Base-by-base conservation (phyloP, 2,888 invertebrate genomes). In the Phrixothrix hirtus region DNA sequence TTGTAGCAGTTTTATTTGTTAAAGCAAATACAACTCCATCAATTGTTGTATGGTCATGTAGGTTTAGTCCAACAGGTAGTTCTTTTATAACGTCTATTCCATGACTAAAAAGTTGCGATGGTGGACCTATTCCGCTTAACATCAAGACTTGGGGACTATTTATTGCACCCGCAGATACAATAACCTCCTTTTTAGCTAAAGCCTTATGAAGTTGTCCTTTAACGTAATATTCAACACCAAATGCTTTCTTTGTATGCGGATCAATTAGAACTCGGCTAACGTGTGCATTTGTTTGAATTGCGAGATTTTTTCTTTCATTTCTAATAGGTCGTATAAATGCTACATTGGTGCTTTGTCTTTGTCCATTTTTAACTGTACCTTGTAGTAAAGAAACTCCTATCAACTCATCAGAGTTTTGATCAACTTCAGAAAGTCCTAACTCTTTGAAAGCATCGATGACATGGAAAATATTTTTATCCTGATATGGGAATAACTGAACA, bases 21-120 rank as follows among this genome's bases (percentile, higher is more conserved):
- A 86, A 65, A 1, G 78, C 77, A 50, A 84, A 69, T 0, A 82
- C 64, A 1, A 84, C 72, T 1, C 81, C 82, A 60, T 83, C 82
- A 4, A 82, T 79, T 0, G 88, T 87, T 0, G 87, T 79, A 65
- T 90, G 89, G 65, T 89, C 87, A 66, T 88, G 88, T 1, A 90
- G 75, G 70, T 90, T 90, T 58, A 80, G 76, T 0, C 90, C 89
- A 0, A 90, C 89, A 35, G 82, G 82, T 37, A 88, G 75, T 72
- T 89, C 80, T 32, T 81, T 76, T 2, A 87, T 68, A 0, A 86
- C 78, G 1, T 79, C 75, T 41, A 85, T 84, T 25, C 77, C 74
- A 4, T 80, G 66, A 46, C 70, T 70, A 48, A 75, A 62, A 11
- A 85, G 71, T 55, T 83, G 80, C 17, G 78, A 72, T 56, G 75